A percentile compares a stretch with the other conserved stretches of the same genome.
These are phyloP conservation scores for Vidua macroura DNA, from an alignment of 2,113 vertebrate species.

Conservation along the genomic window DNA sequence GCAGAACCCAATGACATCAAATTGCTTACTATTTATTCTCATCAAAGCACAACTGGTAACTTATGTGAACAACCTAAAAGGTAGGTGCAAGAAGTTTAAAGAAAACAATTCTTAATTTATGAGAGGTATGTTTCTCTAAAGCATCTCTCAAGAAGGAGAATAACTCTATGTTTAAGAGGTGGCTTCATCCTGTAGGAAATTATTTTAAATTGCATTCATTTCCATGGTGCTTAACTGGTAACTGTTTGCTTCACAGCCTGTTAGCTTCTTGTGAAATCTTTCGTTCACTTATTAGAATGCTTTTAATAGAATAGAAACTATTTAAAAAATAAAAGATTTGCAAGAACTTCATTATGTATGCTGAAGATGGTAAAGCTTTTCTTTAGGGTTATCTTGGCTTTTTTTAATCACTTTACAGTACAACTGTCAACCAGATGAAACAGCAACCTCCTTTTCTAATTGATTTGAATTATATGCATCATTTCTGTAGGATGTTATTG, in stretches of 20 bases:
- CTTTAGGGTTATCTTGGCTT: not conserved
- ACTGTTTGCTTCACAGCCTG: not conserved
- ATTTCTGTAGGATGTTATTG: slow-evolving; percentile 1
- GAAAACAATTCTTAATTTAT: not conserved
- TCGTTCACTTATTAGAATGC: not conserved
- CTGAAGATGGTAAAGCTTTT: not conserved
- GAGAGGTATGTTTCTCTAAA: not conserved
- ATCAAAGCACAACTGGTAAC: not conserved
- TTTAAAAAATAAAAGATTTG: not conserved
- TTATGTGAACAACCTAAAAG: not conserved
- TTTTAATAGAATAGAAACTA: not conserved
- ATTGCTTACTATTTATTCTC: not conserved
- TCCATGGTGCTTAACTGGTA: not conserved
- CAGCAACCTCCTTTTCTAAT: not conserved
- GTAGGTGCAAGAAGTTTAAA: not conserved
- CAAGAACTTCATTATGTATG: not conserved
- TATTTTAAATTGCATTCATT: not conserved
- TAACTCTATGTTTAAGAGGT: not conserved
- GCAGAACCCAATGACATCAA: not conserved
- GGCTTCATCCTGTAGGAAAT: not conserved
- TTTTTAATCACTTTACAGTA: not conserved
- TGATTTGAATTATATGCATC: not conserved
- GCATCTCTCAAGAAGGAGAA: not conserved
- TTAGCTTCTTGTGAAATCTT: not conserved
- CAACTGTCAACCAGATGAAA: not conserved